These are phyloP conservation scores for Meloe dianella DNA, from an alignment of 2,888 invertebrate species.

Conservation along the genomic window DNA sequence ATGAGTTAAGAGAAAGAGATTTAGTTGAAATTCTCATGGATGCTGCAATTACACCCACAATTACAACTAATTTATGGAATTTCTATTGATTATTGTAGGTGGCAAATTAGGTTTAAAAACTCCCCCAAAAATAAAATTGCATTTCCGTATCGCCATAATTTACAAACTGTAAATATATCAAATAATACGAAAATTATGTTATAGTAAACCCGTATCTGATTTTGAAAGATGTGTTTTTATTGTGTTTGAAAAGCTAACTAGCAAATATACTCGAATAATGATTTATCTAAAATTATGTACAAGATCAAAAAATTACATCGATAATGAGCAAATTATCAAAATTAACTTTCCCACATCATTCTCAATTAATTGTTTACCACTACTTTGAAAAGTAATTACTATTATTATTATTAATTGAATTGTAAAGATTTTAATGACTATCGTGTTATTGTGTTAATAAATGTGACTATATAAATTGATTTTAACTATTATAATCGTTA, in stretches of 20 bases:
- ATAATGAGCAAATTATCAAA: background rate
- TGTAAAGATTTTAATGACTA: background rate
- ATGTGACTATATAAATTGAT: too few species aligned
- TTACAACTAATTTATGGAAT: constrained; percentile 7
- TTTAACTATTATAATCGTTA: too few species aligned
- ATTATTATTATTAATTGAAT: background rate
- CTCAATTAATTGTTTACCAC: background rate
- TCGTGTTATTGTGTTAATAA: background rate
- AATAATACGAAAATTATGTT: background rate
- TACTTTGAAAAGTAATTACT: background rate
- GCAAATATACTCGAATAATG: too few species aligned
- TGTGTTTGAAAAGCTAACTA: too few species aligned
- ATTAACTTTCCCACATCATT: background rate
- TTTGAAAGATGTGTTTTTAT: too few species aligned
- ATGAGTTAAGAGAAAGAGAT: background rate
- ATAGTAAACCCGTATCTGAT: too few species aligned
- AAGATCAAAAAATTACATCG: background rate
- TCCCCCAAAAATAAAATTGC: too few species aligned
- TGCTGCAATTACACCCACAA: constrained; percentile 8
- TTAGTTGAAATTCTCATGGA: constrained; percentile 1
- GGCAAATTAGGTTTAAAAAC: background rate
- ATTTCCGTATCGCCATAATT: background rate
- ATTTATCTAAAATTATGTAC: too few species aligned
- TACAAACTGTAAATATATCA: background rate
- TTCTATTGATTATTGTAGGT: background rate